Evolutionary conservation across 1,140 invertebrate species (phyloP).

Genomic region (Linepithema humile): DNA sequence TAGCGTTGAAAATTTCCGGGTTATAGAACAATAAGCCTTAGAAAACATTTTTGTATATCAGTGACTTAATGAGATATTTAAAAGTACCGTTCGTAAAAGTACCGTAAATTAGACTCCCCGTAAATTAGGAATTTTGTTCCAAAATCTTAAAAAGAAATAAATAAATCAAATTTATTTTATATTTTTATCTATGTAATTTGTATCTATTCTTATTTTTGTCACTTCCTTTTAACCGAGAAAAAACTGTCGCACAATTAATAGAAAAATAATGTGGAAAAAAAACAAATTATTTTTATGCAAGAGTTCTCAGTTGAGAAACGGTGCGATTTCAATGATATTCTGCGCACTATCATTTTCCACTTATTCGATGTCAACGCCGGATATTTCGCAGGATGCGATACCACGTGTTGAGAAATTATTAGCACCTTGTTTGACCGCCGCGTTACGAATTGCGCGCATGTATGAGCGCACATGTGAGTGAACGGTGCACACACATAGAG

Average conservation of each 20-base stretch:
- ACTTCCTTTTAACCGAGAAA: not conserved
- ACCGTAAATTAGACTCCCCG: too few relatives aligned
- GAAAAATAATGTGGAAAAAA: not conserved
- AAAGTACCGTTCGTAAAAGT: too few relatives aligned
- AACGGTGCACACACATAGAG: conserved; percentile 31
- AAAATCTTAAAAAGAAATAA: too few relatives aligned
- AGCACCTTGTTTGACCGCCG: conserved; percentile 40
- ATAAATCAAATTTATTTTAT: too few relatives aligned
- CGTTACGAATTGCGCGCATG: conserved; percentile 36
- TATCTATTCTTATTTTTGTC: too few relatives aligned
- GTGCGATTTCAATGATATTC: not conserved
- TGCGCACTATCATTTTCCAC: conserved; percentile 1
- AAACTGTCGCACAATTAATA: not conserved
- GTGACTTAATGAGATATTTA: too few relatives aligned
- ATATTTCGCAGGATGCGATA: not conserved
- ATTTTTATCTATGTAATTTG: too few relatives aligned
- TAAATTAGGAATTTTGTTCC: too few relatives aligned
- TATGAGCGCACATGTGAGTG: conserved; percentile 21
- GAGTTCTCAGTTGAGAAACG: not conserved
- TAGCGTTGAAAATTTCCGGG: too few relatives aligned
- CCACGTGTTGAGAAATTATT: conserved; percentile 39
- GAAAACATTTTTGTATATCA: too few relatives aligned
- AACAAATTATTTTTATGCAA: not conserved
- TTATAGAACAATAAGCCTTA: too few relatives aligned
- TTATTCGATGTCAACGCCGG: not conserved